Percentiles rank a stretch among this genome's conserved stretches.
These are phyloP conservation scores for Hypsibius dujardini DNA, from an alignment of 1,140 invertebrate species.

Conservation along the genomic window DNA sequence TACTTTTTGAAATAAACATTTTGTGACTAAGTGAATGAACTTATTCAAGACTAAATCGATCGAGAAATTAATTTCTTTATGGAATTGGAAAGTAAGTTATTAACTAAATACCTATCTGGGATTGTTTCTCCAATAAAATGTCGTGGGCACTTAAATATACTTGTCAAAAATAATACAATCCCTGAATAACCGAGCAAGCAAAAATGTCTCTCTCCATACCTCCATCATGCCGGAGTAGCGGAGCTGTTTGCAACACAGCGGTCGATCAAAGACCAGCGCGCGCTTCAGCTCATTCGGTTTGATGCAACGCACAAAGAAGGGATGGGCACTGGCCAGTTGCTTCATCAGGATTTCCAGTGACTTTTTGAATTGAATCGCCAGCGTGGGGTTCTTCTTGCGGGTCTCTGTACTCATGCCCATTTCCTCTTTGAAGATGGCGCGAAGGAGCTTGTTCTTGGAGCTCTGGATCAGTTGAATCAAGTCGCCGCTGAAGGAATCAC, in stretches of 20 bases:
- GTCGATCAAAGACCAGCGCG: constrained; percentile 92
- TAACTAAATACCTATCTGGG: too few species aligned
- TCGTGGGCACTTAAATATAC: too few species aligned
- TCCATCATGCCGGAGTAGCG: constrained; percentile 99
- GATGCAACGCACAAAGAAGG: constrained; percentile 95
- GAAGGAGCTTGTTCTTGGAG: constrained; percentile 78
- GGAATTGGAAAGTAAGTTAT: too few species aligned
- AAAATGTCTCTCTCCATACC: too few species aligned
- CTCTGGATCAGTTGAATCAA: constrained; percentile 77
- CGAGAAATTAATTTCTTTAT: too few species aligned
- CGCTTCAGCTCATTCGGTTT: constrained; percentile 97
- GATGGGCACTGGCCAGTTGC: constrained; percentile 78
- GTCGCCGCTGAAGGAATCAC: constrained; percentile 91
- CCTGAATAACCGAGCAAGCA: too few species aligned
- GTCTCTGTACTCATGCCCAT: constrained; percentile 74
- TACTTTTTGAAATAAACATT: too few species aligned
- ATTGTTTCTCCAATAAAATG: too few species aligned
- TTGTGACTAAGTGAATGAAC: too few species aligned
- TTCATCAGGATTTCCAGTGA: constrained; percentile 87
- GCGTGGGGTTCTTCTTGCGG: constrained; percentile 71
- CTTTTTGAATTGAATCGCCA: constrained; percentile 92
- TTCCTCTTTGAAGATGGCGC: constrained; percentile 73
- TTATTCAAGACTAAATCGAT: too few species aligned
- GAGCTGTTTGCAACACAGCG: constrained; percentile 81
- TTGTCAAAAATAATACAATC: too few species aligned